Conservation (phyloP, 2,888 invertebrate genomes). For the Xestia xanthographa region DNA sequence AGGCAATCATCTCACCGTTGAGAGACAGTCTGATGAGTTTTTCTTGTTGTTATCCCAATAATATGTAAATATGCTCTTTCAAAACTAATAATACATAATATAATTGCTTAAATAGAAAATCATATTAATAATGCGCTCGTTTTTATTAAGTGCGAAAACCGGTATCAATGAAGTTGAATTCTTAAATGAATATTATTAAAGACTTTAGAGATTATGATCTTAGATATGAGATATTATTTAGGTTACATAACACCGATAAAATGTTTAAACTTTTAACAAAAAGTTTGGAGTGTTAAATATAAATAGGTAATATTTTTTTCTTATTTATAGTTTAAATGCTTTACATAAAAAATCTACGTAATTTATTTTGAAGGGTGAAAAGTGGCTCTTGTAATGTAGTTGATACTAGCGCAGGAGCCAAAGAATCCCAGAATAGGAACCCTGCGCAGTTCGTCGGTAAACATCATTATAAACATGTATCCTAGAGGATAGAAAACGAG, state of each 20-base stretch:
- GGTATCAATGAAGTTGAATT: constrained; percentile 42
- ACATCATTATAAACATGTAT: background rate
- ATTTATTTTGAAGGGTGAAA: background rate
- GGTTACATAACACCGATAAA: constrained; percentile 28
- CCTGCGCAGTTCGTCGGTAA: background rate
- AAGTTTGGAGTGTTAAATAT: constrained; percentile 3
- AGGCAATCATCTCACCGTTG: constrained; percentile 73
- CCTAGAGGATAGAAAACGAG: background rate
- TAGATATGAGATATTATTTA: constrained; percentile 39
- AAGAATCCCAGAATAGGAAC: background rate
- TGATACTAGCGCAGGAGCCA: background rate
- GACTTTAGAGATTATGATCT: constrained; percentile 51
- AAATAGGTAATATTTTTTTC: background rate
- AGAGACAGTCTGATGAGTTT: constrained; percentile 77
- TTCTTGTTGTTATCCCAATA: constrained; percentile 73
- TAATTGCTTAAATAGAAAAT: constrained; percentile 47
- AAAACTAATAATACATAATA: constrained; percentile 44
- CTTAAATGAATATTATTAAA: constrained; percentile 39
- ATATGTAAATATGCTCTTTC: constrained; percentile 56
- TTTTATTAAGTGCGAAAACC: constrained; percentile 57
- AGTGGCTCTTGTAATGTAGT: background rate
- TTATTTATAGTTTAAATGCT: background rate
- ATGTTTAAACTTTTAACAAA: constrained; percentile 10
- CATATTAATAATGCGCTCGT: constrained; percentile 44
- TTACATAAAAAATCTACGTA: background rate